Conservation (phyloP, 2,888 invertebrate genomes). For the Diadromus collaris region DNA sequence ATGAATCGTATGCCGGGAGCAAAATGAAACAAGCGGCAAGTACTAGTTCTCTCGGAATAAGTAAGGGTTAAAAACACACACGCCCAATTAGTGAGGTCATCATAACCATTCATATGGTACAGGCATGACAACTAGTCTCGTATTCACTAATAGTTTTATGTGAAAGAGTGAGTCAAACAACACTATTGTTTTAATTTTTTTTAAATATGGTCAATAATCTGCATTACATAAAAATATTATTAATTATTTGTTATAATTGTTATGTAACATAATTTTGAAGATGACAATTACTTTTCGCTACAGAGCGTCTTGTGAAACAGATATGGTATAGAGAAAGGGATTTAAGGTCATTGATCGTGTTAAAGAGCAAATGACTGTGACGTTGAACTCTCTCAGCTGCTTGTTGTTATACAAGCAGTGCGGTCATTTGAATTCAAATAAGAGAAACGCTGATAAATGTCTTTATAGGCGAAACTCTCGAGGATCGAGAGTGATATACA, state of each 20-base stretch:
- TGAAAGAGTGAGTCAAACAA: too few relatives aligned
- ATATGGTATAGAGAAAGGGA: background rate
- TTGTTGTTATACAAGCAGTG: slow-evolving; percentile 25
- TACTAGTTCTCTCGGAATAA: background rate
- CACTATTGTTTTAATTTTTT: too few relatives aligned
- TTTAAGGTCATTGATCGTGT: background rate
- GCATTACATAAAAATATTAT: too few relatives aligned
- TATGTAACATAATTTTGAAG: too few relatives aligned
- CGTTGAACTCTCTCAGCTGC: background rate
- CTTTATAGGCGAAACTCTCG: slow-evolving; percentile 10
- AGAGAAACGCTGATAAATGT: slow-evolving; percentile 44
- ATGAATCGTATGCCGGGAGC: background rate
- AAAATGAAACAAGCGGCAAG: background rate
- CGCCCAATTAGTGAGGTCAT: background rate
- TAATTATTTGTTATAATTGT: too few relatives aligned
- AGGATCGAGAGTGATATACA: background rate
- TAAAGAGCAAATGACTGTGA: background rate
- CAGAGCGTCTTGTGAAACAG: background rate
- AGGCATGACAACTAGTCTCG: background rate
- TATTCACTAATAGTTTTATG: background rate
- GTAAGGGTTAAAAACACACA: background rate
- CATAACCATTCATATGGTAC: background rate
- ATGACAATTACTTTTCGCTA: too few relatives aligned
- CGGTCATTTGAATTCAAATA: slow-evolving; percentile 52
- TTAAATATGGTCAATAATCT: too few relatives aligned